These are phyloP conservation scores for Falcaria lacertinaria DNA, from an alignment of 2,888 invertebrate genomes.

Conservation along the genomic window DNA sequence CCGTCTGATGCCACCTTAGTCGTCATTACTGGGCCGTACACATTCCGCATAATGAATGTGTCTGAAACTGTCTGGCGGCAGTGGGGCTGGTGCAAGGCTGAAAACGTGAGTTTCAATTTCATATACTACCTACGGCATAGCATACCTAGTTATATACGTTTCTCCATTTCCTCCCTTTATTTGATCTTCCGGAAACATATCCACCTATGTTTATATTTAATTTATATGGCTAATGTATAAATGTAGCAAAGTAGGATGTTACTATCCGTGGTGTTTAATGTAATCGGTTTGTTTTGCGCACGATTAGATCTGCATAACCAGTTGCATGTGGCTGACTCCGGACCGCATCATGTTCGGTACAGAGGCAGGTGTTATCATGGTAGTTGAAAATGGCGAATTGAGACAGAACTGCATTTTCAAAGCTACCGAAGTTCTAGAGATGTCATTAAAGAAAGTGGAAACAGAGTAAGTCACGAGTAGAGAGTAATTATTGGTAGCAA, in stretches of 20 bases:
- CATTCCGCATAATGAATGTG: conserved; percentile 87
- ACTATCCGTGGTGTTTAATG: conserved; percentile 9
- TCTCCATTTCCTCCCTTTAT: neutral
- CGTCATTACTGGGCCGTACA: conserved; percentile 82
- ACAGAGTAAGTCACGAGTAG: conserved; percentile 53
- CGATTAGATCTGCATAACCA: conserved; percentile 82
- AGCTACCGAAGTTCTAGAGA: conserved; percentile 79
- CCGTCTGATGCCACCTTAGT: conserved; percentile 87
- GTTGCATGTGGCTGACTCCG: conserved; percentile 89
- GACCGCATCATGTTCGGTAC: conserved; percentile 93
- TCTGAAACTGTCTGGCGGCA: conserved; percentile 89
- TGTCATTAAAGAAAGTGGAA: conserved; percentile 82
- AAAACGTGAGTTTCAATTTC: conserved; percentile 68
- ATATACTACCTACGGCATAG: too few relatives aligned
- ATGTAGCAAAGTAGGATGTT: conserved; percentile 3
- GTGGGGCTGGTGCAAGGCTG: conserved; percentile 91
- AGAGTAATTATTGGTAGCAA: neutral
- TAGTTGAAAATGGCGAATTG: conserved; percentile 92
- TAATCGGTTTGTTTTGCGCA: conserved; percentile 11
- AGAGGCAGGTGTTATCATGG: conserved; percentile 84
- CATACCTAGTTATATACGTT: neutral
- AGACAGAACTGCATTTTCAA: conserved; percentile 82
- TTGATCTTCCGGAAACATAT: neutral
- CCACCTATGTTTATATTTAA: too few relatives aligned
- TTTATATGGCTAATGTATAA: neutral